Evolutionary conservation across 2,888 invertebrate species (phyloP), one percentile per base, ranked within the genome.

Genomic region (Calliphora vomitoria): DNA sequence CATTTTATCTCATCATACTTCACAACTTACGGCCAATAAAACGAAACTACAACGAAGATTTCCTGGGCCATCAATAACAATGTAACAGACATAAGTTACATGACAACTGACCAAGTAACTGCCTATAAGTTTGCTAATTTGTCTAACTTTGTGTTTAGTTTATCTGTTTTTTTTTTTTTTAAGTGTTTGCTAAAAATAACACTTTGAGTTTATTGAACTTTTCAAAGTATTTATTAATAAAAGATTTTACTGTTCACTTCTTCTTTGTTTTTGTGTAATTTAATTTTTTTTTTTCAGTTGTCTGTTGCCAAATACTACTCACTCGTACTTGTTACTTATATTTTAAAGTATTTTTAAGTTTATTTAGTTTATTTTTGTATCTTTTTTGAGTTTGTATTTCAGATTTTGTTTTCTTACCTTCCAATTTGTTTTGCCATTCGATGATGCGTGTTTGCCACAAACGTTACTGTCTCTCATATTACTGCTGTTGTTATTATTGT

Each of bases 361-460:
- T 25, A 25, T 25, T 25, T 2, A 53, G 13, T 44, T 74, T 72
- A 58, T 62, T 66, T 60, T 50, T 44, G 10, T 13, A 11, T 44
- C n/a, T 69, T 66, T 20, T 60, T 68, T 47, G 25, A 20, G 0
- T 69, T 44, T 25, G 5, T 75, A 35, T 25, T 41, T 15, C 44
- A 44, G 11, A 44, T 18, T 50, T 58, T n/a, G 25, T 41, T 76
- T 64, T n/a, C 74, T 92, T 89, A 92, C 91, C 91, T 93, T 93
- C 93, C 93, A 93, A 91, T 93, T 93, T 86, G 91, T 89, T 90
- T 93, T 93, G 88, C 92, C 92, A 89, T 91, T 84, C 84, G 89
- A 82, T 58, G 87, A 82, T 89, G 90, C 90, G 90, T 93, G 89
- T 90, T 92, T 91, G 50, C 90, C 91, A 81, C 91, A 91, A 66